These are phyloP conservation scores for Petroica traversi DNA, from an alignment of 2,113 vertebrate species.

Conservation along the genomic window DNA sequence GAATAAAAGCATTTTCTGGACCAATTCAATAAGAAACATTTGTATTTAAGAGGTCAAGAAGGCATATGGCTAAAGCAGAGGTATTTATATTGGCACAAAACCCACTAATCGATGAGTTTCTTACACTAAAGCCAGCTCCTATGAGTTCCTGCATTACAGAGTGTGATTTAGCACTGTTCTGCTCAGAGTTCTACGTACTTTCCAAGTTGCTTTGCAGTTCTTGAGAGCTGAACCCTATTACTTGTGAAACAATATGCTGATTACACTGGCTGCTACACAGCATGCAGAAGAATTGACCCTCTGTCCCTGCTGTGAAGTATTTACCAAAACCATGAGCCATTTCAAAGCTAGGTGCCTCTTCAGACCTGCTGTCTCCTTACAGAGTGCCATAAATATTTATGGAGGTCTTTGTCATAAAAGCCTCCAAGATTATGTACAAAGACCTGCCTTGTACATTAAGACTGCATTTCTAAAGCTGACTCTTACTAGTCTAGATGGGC, in stretches of 20 bases:
- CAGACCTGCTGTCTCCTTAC: background rate
- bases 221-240: background rate
- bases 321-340: background rate
- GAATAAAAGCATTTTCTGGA: background rate
- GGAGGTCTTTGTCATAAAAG: background rate
- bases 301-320: background rate
- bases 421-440: background rate
- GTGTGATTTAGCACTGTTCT: background rate
- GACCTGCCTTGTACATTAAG: background rate
- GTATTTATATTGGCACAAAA: background rate
- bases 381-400: background rate
- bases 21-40: background rate
- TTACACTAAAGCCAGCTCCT: background rate
- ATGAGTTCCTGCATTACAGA: background rate
- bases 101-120: rapidly evolving
- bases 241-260: background rate
- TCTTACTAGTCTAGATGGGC: background rate
- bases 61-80: background rate
- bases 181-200: background rate
- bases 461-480: background rate
- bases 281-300: background rate
- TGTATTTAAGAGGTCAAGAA: background rate
- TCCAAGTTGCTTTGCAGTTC: background rate
- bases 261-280: background rate
- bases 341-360: background rate